Percentiles rank a stretch among this genome's conserved stretches.
phyloP scores from a whole-genome alignment of 2,113 vertebrate genomes.

The Sturnus vulgaris region DNA sequence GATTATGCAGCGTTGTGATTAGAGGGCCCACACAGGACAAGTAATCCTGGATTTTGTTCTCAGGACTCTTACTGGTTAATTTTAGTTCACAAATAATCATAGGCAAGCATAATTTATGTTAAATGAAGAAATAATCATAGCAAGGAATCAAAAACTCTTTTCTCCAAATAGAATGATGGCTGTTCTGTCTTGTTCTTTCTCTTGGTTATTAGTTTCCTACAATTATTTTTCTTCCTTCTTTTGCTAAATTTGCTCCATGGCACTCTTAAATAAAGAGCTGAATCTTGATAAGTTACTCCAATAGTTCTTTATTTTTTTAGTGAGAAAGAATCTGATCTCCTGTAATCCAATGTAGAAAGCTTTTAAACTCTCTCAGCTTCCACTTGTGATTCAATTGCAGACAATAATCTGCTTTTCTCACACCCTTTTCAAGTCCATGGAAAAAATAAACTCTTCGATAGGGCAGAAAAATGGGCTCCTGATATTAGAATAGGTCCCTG shows the following conservation, averaged over 20 bases:
- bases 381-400: not conserved
- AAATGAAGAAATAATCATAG: not conserved
- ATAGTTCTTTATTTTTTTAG: not conserved
- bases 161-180: not conserved
- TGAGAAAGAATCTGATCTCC: not conserved
- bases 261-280: not conserved
- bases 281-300: not conserved
- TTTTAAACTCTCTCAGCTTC: not conserved
- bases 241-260: not conserved
- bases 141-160: not conserved
- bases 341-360: not conserved
- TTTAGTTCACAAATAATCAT: not conserved
- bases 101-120: not conserved
- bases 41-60: not conserved
- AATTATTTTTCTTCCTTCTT: not conserved
- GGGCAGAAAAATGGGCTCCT: not conserved
- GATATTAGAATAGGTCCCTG: not conserved
- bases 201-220: not conserved
- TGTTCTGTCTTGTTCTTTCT: not conserved
- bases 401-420: not conserved
- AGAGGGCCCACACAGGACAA: rapidly evolving
- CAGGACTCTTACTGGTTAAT: not conserved
- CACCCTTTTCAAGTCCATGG: not conserved
- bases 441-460: not conserved
- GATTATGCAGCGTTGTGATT: not conserved